Percentiles rank a stretch among this genome's conserved stretches.
These are phyloP conservation scores for Odontomachus brunneus DNA, from an alignment of 1,140 invertebrate species.

Conservation along the genomic window DNA sequence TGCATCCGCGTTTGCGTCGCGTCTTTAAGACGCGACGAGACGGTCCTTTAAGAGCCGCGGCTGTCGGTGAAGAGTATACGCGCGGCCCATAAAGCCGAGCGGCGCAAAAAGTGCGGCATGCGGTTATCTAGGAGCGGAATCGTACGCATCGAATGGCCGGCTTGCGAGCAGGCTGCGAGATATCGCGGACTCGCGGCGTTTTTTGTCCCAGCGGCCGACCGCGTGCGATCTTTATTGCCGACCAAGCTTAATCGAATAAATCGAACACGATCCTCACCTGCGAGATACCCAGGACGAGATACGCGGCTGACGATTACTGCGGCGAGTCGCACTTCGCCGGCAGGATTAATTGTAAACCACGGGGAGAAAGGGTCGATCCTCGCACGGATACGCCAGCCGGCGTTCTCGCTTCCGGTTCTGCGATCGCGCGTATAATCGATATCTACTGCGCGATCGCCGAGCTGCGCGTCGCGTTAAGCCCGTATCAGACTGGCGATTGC, in stretches of 20 bases:
- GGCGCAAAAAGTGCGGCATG: constrained; percentile 10
- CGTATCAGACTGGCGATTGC: no score
- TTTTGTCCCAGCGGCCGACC: not conserved
- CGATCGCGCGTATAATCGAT: constrained; percentile 62
- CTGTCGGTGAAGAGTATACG: no score
- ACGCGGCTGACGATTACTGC: not conserved
- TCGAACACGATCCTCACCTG: constrained; percentile 12
- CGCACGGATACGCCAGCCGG: constrained; percentile 38
- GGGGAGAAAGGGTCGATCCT: constrained; percentile 54
- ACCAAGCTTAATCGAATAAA: constrained; percentile 31
- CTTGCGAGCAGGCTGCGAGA: constrained; percentile 13
- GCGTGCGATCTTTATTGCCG: constrained; percentile 20
- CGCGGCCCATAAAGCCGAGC: not conserved
- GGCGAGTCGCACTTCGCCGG: constrained; percentile 4
- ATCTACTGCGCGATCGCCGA: constrained; percentile 3
- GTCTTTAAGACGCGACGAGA: not conserved
- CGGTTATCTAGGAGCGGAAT: constrained; percentile 35
- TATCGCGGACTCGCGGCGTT: constrained; percentile 20
- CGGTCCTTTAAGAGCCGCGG: not conserved
- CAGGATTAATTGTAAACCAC: constrained; percentile 18
- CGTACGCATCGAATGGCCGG: constrained; percentile 13
- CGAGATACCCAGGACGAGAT: not conserved
- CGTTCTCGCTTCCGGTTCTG: constrained; percentile 56
- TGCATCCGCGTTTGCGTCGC: not conserved
- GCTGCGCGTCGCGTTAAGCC: not conserved